Evolutionary conservation across 2,113 vertebrate genomes (phyloP).

Genomic region (Xenus cinereus): DNA sequence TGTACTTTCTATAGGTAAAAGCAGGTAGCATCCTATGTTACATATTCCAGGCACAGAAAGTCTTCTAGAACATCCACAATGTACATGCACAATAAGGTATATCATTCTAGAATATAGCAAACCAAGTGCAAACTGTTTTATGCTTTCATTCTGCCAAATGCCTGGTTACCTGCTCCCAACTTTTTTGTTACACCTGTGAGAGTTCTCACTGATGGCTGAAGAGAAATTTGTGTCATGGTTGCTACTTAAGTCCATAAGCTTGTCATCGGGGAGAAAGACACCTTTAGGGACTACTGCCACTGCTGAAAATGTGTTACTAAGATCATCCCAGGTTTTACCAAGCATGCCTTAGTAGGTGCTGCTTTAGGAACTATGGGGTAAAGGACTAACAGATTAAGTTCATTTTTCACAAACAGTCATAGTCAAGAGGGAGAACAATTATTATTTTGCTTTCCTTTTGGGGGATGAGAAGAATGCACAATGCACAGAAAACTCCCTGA

Average conservation of each 20-base stretch:
- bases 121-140: not conserved
- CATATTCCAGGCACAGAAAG: not conserved
- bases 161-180: not conserved
- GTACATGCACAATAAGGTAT: accelerated
- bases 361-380: not conserved
- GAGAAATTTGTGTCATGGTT: not conserved
- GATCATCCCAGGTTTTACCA: not conserved
- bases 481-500: conserved; percentile 60
- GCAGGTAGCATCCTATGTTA: not conserved
- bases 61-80: not conserved
- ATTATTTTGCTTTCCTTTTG: not conserved
- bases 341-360: not conserved
- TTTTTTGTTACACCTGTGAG: not conserved
- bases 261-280: not conserved
- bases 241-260: not conserved
- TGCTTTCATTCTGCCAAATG: not conserved
- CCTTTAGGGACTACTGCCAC: not conserved
- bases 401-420: conserved; percentile 49
- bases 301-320: not conserved
- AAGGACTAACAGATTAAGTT: not conserved
- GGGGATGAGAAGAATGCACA: conserved; percentile 7
- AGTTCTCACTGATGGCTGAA: not conserved
- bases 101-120: not conserved
- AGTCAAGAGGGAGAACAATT: conserved; percentile 54
- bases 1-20: not conserved